phyloP scores from a whole-genome alignment of 2,113 vertebrate genomes.

The Paramormyrops kingsleyae region DNA sequence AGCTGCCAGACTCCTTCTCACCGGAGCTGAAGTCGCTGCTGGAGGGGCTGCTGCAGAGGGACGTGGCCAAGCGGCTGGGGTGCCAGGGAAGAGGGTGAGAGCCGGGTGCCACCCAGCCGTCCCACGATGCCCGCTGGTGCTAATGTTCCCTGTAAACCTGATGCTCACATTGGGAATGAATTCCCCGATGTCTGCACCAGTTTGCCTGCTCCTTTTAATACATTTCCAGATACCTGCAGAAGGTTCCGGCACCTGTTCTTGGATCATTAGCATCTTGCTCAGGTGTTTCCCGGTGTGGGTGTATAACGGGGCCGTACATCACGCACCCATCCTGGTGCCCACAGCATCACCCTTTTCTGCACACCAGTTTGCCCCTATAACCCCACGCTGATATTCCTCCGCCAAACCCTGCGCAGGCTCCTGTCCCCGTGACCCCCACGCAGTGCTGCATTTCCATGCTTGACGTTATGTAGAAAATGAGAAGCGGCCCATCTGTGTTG shows the following conservation, averaged over 20 bases:
- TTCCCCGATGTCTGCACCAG: not conserved
- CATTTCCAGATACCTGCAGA: not conserved
- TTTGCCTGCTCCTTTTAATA: not conserved
- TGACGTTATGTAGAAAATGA: not conserved
- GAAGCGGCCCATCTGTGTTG: not conserved
- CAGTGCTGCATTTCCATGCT: not conserved
- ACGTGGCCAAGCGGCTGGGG: slow-evolving; percentile 82
- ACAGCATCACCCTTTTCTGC: not conserved
- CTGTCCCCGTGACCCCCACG: not conserved
- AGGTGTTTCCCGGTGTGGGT: not conserved
- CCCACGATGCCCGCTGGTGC: not conserved
- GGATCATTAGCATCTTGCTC: not conserved
- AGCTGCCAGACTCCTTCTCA: slow-evolving; percentile 88
- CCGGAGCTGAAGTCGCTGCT: slow-evolving; percentile 82
- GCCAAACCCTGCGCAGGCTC: not conserved
- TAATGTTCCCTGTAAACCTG: not conserved
- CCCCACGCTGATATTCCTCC: not conserved
- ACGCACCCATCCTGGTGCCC: not conserved
- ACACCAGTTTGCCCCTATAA: not conserved
- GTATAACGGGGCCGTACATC: not conserved
- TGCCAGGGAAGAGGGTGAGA: slow-evolving; percentile 83
- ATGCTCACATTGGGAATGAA: not conserved
- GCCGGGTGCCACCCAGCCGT: not conserved
- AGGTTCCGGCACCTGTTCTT: not conserved
- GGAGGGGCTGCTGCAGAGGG: slow-evolving; percentile 85